A percentile compares a stretch with the other conserved stretches of the same genome.
Evolutionary conservation across 2,797 vertebrate genomes (phyloP).

Genomic region (Scomberomorus guttatus): DNA sequence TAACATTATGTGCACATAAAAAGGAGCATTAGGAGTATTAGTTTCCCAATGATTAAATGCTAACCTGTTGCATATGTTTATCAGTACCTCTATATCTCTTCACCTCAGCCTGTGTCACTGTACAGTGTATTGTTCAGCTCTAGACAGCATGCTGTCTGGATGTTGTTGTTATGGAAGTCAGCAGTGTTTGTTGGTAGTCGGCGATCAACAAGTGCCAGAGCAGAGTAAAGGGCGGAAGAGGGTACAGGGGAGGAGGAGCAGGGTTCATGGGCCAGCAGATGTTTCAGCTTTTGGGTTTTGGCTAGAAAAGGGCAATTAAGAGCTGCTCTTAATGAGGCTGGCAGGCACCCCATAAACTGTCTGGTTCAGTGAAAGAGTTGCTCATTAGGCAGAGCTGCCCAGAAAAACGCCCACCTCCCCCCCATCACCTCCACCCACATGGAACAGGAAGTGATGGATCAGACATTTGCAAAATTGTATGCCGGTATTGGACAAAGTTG

Average conservation of each 20-base stretch:
- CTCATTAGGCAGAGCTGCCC: conserved; percentile 84
- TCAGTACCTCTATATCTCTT: not conserved
- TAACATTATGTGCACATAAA: no score
- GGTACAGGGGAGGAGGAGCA: conserved; percentile 61
- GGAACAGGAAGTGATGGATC: conserved; percentile 78
- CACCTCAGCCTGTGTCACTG: not conserved
- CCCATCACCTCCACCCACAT: conserved; percentile 48
- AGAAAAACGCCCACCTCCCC: conserved; percentile 60
- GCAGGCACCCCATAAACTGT: conserved; percentile 86
- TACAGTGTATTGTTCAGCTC: not conserved
- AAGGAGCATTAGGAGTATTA: no score
- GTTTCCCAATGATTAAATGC: not conserved
- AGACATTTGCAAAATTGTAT: conserved; percentile 73
- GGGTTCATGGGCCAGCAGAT: conserved; percentile 82
- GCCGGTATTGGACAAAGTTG: conserved; percentile 51
- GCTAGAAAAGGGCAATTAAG: conserved; percentile 87
- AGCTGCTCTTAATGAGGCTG: conserved; percentile 86
- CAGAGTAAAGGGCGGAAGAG: conserved; percentile 56
- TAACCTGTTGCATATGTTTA: conserved; percentile 13
- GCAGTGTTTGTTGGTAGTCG: not conserved
- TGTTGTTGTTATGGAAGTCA: conserved; percentile 19
- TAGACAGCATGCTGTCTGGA: not conserved
- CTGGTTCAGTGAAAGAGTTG: conserved; percentile 84
- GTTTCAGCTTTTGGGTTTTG: conserved; percentile 88
- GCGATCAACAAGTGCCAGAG: conserved; percentile 62